Percentiles rank a stretch among this genome's conserved stretches.
These are phyloP conservation scores for Patella caerulea DNA, from an alignment of 2,888 invertebrate genomes.

Conservation along the genomic window DNA sequence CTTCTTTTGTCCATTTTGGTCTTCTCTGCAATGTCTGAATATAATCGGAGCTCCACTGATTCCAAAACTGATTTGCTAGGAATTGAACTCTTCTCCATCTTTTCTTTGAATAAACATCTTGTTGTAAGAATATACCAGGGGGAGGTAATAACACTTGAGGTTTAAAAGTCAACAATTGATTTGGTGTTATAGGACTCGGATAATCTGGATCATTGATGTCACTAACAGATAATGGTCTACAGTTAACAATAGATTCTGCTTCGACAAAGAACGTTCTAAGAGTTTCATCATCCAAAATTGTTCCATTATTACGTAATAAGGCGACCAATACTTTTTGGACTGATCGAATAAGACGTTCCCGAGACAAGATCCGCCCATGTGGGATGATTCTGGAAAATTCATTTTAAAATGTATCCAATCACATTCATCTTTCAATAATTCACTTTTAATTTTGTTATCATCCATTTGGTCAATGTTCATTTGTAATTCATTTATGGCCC, in stretches of 20 bases:
- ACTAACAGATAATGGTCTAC: conserved; percentile 32
- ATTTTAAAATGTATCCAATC: conserved; percentile 12
- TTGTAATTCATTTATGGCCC: conserved; percentile 24
- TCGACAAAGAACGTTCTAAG: conserved; percentile 38
- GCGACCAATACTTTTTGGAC: conserved; percentile 15
- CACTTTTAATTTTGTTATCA: background rate
- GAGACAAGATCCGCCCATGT: conserved; percentile 23
- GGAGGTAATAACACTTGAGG: conserved; percentile 2
- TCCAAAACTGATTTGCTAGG: conserved; percentile 14
- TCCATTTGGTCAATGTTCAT: conserved; percentile 6
- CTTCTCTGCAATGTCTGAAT: conserved; percentile 18
- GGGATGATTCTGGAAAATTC: conserved; percentile 22
- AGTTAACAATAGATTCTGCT: conserved; percentile 37
- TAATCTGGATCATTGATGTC: conserved; percentile 24
- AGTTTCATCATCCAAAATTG: conserved; percentile 29
- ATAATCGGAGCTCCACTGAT: conserved; percentile 20
- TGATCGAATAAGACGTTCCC: conserved; percentile 21
- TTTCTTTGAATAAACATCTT: conserved; percentile 12
- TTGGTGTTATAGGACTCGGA: conserved; percentile 34
- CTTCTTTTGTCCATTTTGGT: conserved; percentile 17
- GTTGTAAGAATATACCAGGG: background rate
- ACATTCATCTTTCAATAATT: background rate
- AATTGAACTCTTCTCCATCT: conserved; percentile 25
- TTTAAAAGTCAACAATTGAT: conserved; percentile 25
- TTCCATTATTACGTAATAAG: background rate